Percentiles rank a stretch among this genome's conserved stretches.
phyloP scores from a whole-genome alignment of 1,140 invertebrate species.

The Thaumetopoea pityocampa region DNA sequence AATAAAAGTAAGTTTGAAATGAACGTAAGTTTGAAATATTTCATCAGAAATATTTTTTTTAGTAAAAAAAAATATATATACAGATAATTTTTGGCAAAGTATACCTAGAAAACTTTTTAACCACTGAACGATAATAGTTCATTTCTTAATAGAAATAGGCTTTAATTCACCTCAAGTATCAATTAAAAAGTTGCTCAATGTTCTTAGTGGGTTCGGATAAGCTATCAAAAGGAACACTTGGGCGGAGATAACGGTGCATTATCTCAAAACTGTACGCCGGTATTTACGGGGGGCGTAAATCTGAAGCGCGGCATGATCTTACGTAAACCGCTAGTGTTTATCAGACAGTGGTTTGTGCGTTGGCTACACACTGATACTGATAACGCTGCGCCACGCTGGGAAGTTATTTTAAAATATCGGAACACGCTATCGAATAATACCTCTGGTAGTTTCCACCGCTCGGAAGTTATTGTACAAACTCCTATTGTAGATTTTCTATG shows the following conservation, averaged over 20 bases:
- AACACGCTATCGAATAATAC: too few species aligned
- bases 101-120: too few species aligned
- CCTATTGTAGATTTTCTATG: too few species aligned
- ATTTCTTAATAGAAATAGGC: conserved; percentile 2
- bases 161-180: neutral
- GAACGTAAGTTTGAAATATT: too few species aligned
- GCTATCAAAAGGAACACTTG: conserved; percentile 7
- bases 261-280: conserved; percentile 6
- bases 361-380: too few species aligned
- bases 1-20: too few species aligned
- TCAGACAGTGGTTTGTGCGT: neutral
- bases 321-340: conserved; percentile 9
- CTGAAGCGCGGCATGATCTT: conserved; percentile 10
- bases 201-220: neutral
- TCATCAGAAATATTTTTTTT: too few species aligned
- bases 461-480: too few species aligned
- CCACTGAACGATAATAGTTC: conserved; percentile 2
- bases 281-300: conserved; percentile 14
- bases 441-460: too few species aligned
- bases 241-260: conserved; percentile 10
- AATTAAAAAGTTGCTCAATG: neutral
- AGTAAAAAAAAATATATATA: too few species aligned
- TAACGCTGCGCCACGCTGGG: neutral
- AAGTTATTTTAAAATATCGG: conserved; percentile 5
- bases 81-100: too few species aligned